These are phyloP conservation scores for Bradypodion ventrale DNA, from an alignment of 2,797 vertebrate genomes.

Conservation along the genomic window DNA sequence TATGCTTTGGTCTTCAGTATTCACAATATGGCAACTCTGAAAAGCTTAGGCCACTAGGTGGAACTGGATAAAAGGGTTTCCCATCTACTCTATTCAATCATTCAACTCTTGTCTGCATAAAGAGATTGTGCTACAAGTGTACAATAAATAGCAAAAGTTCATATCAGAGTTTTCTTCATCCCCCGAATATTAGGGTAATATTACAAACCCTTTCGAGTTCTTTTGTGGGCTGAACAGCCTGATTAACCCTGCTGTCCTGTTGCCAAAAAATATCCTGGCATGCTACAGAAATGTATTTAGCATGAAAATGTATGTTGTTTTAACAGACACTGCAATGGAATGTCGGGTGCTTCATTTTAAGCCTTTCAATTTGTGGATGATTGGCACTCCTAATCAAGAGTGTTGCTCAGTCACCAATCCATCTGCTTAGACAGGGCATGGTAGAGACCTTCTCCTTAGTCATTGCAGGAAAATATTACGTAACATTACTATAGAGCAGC, in stretches of 20 bases:
- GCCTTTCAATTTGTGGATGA: not conserved
- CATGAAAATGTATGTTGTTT: accelerated
- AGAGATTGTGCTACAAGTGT: conserved; percentile 36
- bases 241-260: conserved; percentile 40
- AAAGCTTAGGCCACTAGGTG: conserved; percentile 55
- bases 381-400: not conserved
- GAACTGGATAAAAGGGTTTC: conserved; percentile 38
- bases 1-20: conserved; percentile 67
- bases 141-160: conserved; percentile 50
- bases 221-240: conserved; percentile 51
- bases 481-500: too few species aligned
- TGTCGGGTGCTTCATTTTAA: not conserved
- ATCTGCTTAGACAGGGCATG: not conserved
- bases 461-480: not conserved
- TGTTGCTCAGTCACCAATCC: not conserved
- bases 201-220: conserved; percentile 63
- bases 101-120: conserved; percentile 34
- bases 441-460: not conserved
- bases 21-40: conserved; percentile 64
- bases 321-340: not conserved
- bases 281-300: conserved; percentile 13
- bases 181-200: conserved; percentile 40
- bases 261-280: conserved; percentile 48
- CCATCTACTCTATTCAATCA: conserved; percentile 44
- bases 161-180: conserved; percentile 54